Conservation (phyloP, 2,888 invertebrate genomes). For the Vandiemenella viatica region DNA sequence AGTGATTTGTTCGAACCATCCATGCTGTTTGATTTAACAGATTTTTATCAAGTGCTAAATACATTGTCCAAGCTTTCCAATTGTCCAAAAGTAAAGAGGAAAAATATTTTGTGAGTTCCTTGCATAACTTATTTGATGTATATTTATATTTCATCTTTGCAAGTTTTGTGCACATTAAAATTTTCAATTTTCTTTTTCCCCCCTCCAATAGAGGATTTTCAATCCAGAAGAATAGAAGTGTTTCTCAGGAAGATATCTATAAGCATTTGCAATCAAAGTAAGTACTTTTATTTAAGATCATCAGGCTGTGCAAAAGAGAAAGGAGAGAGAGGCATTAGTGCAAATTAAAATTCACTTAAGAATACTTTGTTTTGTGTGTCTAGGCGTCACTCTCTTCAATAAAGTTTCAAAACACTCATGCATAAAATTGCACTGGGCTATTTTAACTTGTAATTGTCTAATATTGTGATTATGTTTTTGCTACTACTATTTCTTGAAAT, state of each 20-base stretch:
- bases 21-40: conserved; percentile 89
- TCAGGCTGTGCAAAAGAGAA: conserved; percentile 6
- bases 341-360: too few species aligned
- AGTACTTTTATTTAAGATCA: conserved; percentile 33
- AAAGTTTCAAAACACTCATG: too few species aligned
- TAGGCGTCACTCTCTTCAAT: too few species aligned
- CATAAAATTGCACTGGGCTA: too few species aligned
- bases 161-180: not conserved
- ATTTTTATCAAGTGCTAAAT: conserved; percentile 85
- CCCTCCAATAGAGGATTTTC: conserved; percentile 76
- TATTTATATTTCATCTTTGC: not conserved
- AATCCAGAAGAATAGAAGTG: conserved; percentile 50
- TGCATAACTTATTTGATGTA: not conserved
- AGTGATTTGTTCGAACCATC: conserved; percentile 83
- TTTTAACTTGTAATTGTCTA: too few species aligned
- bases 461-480: too few species aligned
- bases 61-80: conserved; percentile 80
- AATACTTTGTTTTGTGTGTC: too few species aligned
- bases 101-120: conserved; percentile 56
- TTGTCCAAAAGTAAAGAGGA: conserved; percentile 49
- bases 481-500: too few species aligned
- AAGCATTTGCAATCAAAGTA: conserved; percentile 61
- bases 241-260: conserved; percentile 72
- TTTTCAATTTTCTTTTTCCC: conserved; percentile 30
- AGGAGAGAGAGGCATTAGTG: not conserved